These are phyloP conservation scores for Diabrotica undecimpunctata DNA, from an alignment of 1,140 invertebrate species.

Conservation along the genomic window DNA sequence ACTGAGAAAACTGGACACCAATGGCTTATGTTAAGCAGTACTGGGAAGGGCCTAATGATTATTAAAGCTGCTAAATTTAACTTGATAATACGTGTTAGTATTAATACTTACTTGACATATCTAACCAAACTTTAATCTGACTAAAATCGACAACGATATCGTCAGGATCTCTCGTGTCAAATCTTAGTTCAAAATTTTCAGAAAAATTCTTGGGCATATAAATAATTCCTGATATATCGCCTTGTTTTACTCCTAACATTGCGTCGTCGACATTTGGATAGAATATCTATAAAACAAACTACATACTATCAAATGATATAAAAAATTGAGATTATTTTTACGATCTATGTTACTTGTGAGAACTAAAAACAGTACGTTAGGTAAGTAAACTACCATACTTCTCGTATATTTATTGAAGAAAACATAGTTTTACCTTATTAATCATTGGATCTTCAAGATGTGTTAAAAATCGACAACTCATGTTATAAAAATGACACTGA, in stretches of 20 bases:
- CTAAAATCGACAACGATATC: conserved; percentile 55
- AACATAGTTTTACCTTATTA: conserved; percentile 41
- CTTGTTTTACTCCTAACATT: conserved; percentile 56
- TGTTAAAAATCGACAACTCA: conserved; percentile 57
- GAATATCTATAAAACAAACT: too few species aligned
- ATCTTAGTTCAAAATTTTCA: conserved; percentile 54
- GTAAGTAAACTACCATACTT: too few species aligned
- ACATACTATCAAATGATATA: too few species aligned
- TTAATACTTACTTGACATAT: conserved; percentile 54
- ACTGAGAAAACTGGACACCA: too few species aligned
- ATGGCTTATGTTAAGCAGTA: too few species aligned
- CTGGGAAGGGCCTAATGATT: too few species aligned
- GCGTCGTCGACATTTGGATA: conserved; percentile 48
- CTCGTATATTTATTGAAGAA: too few species aligned
- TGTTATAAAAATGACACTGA: conserved; percentile 51
- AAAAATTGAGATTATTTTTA: too few species aligned
- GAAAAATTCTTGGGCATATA: conserved; percentile 75
- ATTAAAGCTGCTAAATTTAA: too few species aligned
- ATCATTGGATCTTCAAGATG: conserved; percentile 51
- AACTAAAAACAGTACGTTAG: too few species aligned
- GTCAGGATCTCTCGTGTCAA: conserved; percentile 51
- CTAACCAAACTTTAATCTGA: conserved; percentile 63
- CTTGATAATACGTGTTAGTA: not conserved
- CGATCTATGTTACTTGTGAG: too few species aligned
- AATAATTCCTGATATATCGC: conserved; percentile 66